A percentile compares a stretch with the other conserved stretches of the same genome.
phyloP scores from a whole-genome alignment of 1,140 invertebrate species.

The Phymorhynchus buccinoides region DNA sequence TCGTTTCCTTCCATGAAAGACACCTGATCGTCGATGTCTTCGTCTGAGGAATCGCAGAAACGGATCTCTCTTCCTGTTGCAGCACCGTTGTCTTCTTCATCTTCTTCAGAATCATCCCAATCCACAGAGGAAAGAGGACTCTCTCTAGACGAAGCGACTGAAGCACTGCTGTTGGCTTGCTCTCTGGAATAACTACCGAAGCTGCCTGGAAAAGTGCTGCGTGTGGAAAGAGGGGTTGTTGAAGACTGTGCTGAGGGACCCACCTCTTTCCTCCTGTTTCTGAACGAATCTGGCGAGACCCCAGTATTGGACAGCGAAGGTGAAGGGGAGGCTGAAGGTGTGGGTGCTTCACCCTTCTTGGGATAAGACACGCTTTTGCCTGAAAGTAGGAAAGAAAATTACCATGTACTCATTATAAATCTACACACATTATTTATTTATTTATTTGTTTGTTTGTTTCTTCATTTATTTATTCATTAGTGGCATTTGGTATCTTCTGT shows the following conservation, averaged over 20 bases:
- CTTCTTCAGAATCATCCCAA: background rate
- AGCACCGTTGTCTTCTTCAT: slow-evolving; percentile 3
- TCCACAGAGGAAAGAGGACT: background rate
- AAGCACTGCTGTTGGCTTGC: background rate
- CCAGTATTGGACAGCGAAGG: no score
- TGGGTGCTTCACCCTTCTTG: background rate
- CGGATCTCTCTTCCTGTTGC: background rate
- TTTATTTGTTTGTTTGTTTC: no score
- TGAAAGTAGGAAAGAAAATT: background rate
- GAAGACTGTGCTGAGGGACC: background rate
- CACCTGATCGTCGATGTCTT: background rate
- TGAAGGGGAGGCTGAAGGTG: background rate
- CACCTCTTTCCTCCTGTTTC: background rate
- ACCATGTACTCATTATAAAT: no score
- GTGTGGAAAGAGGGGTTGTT: background rate
- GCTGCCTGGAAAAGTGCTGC: background rate
- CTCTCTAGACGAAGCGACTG: background rate
- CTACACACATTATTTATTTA: no score
- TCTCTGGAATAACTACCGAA: background rate
- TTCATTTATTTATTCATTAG: no score
- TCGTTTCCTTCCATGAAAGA: background rate
- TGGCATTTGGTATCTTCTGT: no score
- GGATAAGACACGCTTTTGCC: background rate
- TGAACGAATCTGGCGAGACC: background rate
- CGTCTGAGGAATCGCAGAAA: no score